Base-by-base conservation (phyloP, 2,113 vertebrate species). In the Chaetodon trifascialis region DNA sequence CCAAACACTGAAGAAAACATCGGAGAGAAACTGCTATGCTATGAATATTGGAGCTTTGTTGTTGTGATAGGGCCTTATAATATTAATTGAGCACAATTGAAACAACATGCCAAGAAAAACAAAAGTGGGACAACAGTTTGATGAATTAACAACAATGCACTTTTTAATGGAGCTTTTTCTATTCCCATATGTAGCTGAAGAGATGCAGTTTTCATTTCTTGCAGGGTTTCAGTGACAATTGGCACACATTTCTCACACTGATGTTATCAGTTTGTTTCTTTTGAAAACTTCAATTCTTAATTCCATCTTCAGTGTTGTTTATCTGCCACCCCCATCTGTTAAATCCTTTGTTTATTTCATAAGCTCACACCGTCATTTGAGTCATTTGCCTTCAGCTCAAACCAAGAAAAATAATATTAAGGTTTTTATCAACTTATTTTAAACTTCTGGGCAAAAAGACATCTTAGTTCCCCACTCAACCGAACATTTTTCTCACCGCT, bases 11-110 rank as follows among this genome's bases (percentile, higher is more conserved):
- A 84, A 78, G 64, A 84, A 64, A 93, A 86, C 81, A 79, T 89
- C 82, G 7, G 66, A 91, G 84, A 85, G 66, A 79, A 89, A 75
- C 64, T 54, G 79, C 52, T 77, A 49, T 66, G 56, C 83, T 73
- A 76, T 86, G 60, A 76, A 80, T 78, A 73, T 34, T 82, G 59
- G 82, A 84, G 86, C 86, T 75, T 78, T 80, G 73, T 75, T 76
- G 72, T 85, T 79, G 76, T 73, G 70, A 84, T 79, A 86, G 81
- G 86, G 83, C 84, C 86, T 86, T 89, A 77, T 30, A 63, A 79
- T 82, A 86, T 91, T 89, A 87, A 90, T 73, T 80, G 52, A 89
- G 88, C 91, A 93, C 91, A 91, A 85, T 71, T 69, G 80, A 93
- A 76, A 83, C 59, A 86, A 79, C 73, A 73, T 79, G 88, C 83